Evolutionary conservation across 2,888 invertebrate species (phyloP).

Genomic region (Ichneumoninae sp.): DNA sequence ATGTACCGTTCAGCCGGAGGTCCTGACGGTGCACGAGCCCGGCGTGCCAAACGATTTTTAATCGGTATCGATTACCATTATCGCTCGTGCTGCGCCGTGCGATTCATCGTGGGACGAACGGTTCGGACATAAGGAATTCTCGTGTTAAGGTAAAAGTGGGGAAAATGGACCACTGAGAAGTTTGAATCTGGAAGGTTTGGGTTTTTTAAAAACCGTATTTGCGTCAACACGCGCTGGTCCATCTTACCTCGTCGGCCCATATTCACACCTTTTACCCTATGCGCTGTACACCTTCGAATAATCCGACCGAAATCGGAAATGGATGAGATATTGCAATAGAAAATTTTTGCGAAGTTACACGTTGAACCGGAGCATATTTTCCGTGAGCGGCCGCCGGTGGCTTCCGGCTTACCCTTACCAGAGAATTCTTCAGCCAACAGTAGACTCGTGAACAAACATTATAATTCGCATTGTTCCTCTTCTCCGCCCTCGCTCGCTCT

Average conservation of each 20-base stretch:
- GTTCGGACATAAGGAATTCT: slow-evolving; percentile 38
- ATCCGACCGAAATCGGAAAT: slow-evolving; percentile 19
- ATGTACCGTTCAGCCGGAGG: slow-evolving; percentile 57
- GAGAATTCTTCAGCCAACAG: slow-evolving; percentile 55
- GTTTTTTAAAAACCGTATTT: neutral
- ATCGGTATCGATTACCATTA: slow-evolving; percentile 66
- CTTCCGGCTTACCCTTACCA: slow-evolving; percentile 7
- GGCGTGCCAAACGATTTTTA: slow-evolving; percentile 64
- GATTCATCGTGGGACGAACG: slow-evolving; percentile 48
- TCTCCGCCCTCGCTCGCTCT: slow-evolving; percentile 35
- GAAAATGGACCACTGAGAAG: neutral
- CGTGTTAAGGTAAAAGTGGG: neutral
- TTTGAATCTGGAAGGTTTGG: neutral
- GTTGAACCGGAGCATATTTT: slow-evolving; percentile 29
- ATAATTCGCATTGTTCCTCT: slow-evolving; percentile 82
- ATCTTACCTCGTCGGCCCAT: neutral
- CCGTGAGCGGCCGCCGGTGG: slow-evolving; percentile 16
- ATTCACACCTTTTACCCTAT: too few species aligned
- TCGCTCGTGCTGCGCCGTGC: slow-evolving; percentile 33
- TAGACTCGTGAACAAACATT: slow-evolving; percentile 81
- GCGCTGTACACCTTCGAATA: neutral
- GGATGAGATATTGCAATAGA: neutral
- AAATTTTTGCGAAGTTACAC: slow-evolving; percentile 7
- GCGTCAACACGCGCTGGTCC: neutral
- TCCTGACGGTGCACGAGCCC: slow-evolving; percentile 26